Conservation (phyloP, 2,888 invertebrate genomes). For the Stramonita haemastoma region DNA sequence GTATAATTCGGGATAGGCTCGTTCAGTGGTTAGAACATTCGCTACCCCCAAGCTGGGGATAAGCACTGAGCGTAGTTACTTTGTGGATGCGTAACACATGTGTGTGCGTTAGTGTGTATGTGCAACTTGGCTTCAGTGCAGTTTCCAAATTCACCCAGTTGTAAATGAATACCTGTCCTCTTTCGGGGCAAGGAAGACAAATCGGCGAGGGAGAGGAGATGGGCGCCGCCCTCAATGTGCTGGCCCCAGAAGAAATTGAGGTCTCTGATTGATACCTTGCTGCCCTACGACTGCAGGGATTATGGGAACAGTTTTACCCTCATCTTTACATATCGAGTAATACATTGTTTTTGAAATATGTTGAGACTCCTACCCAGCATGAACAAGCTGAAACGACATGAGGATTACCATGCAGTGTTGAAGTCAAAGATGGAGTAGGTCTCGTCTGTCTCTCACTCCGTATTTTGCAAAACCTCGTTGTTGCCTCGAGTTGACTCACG, state of each 20-base stretch:
- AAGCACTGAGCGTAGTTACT: not conserved
- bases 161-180: not conserved
- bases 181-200: not conserved
- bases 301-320: not conserved
- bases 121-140: not conserved
- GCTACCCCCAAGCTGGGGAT: not conserved
- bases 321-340: not conserved
- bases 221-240: not conserved
- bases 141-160: not conserved
- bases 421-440: not conserved
- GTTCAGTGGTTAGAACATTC: not conserved
- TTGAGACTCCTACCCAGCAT: not conserved
- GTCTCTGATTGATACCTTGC: not conserved
- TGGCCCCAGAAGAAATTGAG: not conserved
- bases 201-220: not conserved
- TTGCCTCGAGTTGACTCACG: too few relatives aligned
- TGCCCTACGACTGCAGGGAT: not conserved
- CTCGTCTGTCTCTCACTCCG: not conserved
- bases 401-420: not conserved
- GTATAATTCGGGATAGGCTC: too few relatives aligned
- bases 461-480: not conserved
- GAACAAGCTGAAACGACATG: not conserved
- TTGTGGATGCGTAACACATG: not conserved
- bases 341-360: not conserved
- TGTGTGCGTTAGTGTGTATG: not conserved